These are phyloP conservation scores for Argynnis bischoffii DNA, from an alignment of 2,888 invertebrate genomes.

Conservation along the genomic window DNA sequence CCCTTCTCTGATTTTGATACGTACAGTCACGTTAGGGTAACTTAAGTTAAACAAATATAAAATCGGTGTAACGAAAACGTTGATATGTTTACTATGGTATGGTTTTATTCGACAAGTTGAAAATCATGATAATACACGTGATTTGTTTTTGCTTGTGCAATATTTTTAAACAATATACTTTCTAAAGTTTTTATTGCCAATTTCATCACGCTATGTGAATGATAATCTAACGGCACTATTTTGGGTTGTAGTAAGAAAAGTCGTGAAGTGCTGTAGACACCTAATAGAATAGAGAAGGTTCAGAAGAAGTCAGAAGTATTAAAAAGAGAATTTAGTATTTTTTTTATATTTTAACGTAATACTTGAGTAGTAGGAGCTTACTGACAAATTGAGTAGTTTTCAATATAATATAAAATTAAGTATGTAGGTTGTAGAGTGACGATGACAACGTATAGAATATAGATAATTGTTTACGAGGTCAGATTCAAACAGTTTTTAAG, in stretches of 20 bases:
- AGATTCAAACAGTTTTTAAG: conserved; percentile 2
- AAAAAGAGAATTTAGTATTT: background rate
- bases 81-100: conserved; percentile 64
- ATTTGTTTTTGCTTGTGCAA: conserved; percentile 10
- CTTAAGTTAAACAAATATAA: conserved; percentile 48
- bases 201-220: conserved; percentile 22
- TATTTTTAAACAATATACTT: conserved; percentile 12
- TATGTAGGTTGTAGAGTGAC: background rate
- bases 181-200: conserved; percentile 9
- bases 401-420: background rate
- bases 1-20: conserved; percentile 55
- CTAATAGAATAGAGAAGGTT: background rate
- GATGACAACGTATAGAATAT: background rate
- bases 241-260: conserved; percentile 8
- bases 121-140: conserved; percentile 5
- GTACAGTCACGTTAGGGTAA: conserved; percentile 46
- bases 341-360: no score
- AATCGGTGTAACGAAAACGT: conserved; percentile 39
- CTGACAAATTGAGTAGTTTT: background rate
- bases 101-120: conserved; percentile 51
- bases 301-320: background rate
- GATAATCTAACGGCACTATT: conserved; percentile 18
- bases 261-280: background rate
- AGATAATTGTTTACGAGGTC: background rate
- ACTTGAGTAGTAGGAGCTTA: background rate